These are phyloP conservation scores for Sylvia borin DNA, from an alignment of 2,797 vertebrate species.

Conservation along the genomic window DNA sequence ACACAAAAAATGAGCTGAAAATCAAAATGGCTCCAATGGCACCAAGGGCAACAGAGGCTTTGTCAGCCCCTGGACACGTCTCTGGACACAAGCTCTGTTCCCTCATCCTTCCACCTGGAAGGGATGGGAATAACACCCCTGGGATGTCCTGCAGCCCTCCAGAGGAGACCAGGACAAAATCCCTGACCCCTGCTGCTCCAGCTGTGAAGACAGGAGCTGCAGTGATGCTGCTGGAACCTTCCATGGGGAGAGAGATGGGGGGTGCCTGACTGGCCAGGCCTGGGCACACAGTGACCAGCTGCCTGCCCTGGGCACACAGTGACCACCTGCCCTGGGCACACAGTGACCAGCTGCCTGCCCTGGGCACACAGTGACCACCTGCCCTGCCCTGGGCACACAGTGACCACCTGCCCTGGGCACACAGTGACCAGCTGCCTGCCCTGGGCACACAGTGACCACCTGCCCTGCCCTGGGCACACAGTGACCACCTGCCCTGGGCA, in stretches of 20 bases:
- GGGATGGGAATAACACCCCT: accelerated
- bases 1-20: conserved; percentile 41
- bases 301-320: too few relatives aligned
- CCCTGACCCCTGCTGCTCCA: neutral
- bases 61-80: neutral
- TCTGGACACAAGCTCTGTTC: neutral
- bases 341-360: too few relatives aligned
- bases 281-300: neutral
- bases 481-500: too few relatives aligned
- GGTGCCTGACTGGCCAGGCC: accelerated
- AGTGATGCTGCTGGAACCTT: neutral
- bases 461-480: too few relatives aligned
- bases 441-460: too few relatives aligned
- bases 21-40: conserved; percentile 37
- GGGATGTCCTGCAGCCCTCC: neutral
- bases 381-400: neutral
- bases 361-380: too few relatives aligned
- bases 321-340: too few relatives aligned
- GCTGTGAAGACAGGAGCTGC: neutral
- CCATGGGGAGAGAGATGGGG: accelerated
- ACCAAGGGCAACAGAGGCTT: neutral
- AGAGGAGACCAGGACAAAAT: too few relatives aligned
- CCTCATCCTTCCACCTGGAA: neutral
- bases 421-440: too few relatives aligned
- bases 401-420: too few relatives aligned